Percentiles rank a stretch among this genome's conserved stretches.
phyloP scores from a whole-genome alignment of 64 coral and sea anemone species.

The Stylophora pistillata region DNA sequence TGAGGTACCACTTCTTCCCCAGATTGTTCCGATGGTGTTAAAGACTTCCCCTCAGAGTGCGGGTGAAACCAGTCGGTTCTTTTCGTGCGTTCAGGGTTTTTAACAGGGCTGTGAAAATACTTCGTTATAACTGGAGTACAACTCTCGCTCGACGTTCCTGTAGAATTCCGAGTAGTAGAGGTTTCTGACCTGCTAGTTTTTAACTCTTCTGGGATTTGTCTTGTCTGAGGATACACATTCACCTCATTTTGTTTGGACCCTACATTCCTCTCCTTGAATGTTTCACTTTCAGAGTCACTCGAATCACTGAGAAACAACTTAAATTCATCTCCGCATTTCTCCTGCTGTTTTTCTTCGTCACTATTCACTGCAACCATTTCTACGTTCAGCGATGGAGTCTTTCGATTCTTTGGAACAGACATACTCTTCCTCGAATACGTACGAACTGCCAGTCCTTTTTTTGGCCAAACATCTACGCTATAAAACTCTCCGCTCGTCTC shows the following conservation, averaged over 20 bases:
- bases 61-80: not conserved
- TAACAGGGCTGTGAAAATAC: conserved; percentile 2
- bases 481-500: not conserved
- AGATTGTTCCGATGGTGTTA: not conserved
- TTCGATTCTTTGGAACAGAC: not conserved
- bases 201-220: not conserved
- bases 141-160: not conserved
- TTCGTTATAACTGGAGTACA: conserved; percentile 12
- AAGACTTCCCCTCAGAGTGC: not conserved
- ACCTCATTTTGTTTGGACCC: not conserved
- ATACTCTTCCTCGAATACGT: not conserved
- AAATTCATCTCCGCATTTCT: not conserved
- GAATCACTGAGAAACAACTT: conserved; percentile 53
- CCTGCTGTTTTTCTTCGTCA: not conserved
- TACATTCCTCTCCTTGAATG: not conserved
- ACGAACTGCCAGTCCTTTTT: not conserved
- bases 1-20: not conserved
- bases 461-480: conserved; percentile 10
- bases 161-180: not conserved
- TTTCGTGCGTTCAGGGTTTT: not conserved
- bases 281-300: conserved; percentile 40
- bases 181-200: not conserved
- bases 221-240: not conserved
- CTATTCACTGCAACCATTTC: not conserved
- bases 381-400: not conserved